Conservation (phyloP, 1,140 invertebrate species). For the Steinernema khuongi region DNA sequence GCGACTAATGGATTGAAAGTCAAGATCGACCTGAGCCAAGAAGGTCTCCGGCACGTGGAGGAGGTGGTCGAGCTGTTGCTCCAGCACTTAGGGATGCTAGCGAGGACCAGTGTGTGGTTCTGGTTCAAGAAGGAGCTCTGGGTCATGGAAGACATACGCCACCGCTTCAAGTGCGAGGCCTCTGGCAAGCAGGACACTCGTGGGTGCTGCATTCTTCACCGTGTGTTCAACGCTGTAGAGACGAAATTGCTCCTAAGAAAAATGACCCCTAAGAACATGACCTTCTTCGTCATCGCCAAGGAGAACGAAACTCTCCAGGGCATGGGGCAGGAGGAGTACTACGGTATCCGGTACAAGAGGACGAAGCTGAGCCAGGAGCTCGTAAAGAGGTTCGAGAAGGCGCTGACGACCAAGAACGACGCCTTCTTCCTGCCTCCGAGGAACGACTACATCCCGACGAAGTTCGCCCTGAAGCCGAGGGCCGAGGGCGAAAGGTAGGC, state of each 20-base stretch:
- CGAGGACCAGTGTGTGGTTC: conserved; percentile 69
- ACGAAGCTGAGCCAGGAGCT: conserved; percentile 65
- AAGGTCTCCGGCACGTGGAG: conserved; percentile 74
- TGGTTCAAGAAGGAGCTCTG: conserved; percentile 85
- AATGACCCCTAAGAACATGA: conserved; percentile 74
- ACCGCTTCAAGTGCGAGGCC: conserved; percentile 84
- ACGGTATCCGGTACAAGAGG: conserved; percentile 78
- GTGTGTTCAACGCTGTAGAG: conserved; percentile 70
- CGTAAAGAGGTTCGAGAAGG: conserved; percentile 22
- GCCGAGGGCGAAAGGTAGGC: conserved; percentile 65
- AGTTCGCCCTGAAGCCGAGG: conserved; percentile 72
- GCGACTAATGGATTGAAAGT: conserved; percentile 83
- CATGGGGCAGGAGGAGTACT: conserved; percentile 72
- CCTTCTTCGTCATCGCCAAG: conserved; percentile 70
- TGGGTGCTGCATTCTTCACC: conserved; percentile 70
- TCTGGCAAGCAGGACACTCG: conserved; percentile 64
- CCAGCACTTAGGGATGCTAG: conserved; percentile 80
- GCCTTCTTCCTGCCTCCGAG: conserved; percentile 72
- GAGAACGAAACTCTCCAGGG: conserved; percentile 65
- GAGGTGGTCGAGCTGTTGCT: conserved; percentile 72
- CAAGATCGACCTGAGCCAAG: conserved; percentile 81
- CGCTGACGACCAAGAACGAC: conserved; percentile 44
- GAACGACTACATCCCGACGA: conserved; percentile 85
- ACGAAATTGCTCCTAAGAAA: conserved; percentile 70
- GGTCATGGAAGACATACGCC: conserved; percentile 73